These are phyloP conservation scores for Gastrophryne carolinensis DNA, from an alignment of 2,797 vertebrate species.

Conservation along the genomic window DNA sequence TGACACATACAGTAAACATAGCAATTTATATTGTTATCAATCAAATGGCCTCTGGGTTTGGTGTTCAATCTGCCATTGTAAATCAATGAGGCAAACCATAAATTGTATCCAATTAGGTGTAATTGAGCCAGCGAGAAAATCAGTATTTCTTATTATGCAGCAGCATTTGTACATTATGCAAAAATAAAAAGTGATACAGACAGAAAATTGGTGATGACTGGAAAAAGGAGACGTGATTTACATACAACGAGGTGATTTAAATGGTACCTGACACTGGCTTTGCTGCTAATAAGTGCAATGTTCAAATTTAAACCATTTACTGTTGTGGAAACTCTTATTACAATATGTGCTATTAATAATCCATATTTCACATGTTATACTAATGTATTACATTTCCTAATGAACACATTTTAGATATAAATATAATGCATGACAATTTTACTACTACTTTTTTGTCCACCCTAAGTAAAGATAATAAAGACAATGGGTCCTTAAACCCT, in stretches of 20 bases:
- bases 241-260: conserved; percentile 21
- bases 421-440: too few relatives aligned
- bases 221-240: conserved; percentile 26
- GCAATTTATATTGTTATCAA: conserved; percentile 50
- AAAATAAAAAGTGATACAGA: conserved; percentile 21
- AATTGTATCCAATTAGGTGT: conserved; percentile 49
- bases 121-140: conserved; percentile 41
- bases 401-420: too few relatives aligned
- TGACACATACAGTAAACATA: conserved; percentile 46
- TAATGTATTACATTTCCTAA: too few relatives aligned
- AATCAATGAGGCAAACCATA: conserved; percentile 45
- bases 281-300: too few relatives aligned
- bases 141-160: conserved; percentile 39
- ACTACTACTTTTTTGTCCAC: too few relatives aligned
- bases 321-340: too few relatives aligned
- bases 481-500: too few relatives aligned
- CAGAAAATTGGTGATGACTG: conserved; percentile 14
- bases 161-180: conserved; percentile 38
- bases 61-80: conserved; percentile 48
- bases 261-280: background rate
- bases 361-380: too few relatives aligned
- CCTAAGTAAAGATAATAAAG: too few relatives aligned
- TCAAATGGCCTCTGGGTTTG: conserved; percentile 42
- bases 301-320: too few relatives aligned
- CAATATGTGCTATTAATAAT: too few relatives aligned